These are phyloP conservation scores for Trichogramma dendrolimi DNA, from an alignment of 2,888 invertebrate genomes.

Conservation along the genomic window DNA sequence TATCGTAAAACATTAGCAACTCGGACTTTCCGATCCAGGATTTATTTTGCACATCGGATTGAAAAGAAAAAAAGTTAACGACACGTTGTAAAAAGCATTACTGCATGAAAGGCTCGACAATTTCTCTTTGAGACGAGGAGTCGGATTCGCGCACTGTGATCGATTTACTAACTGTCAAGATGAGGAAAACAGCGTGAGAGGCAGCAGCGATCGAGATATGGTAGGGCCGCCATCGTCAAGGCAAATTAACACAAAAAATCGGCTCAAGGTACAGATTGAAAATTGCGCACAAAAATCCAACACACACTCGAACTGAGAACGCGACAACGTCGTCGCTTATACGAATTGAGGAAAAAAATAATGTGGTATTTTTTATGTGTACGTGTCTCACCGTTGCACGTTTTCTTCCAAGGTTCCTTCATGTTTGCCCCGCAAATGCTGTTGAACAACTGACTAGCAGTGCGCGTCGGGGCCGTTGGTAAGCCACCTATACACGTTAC, in stretches of 20 bases:
- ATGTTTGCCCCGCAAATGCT: slow-evolving; percentile 24
- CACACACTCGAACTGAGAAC: too few relatives aligned
- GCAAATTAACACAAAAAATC: slow-evolving; percentile 6
- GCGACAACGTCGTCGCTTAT: too few relatives aligned
- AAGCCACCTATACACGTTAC: background rate
- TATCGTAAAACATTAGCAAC: too few relatives aligned
- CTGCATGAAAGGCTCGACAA: too few relatives aligned
- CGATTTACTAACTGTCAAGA: too few relatives aligned
- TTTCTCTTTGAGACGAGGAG: too few relatives aligned
- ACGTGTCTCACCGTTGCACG: slow-evolving; percentile 27
- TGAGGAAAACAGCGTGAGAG: too few relatives aligned
- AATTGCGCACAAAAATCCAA: background rate
- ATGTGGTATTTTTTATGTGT: background rate
- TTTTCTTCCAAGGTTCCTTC: slow-evolving; percentile 31
- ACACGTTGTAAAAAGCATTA: too few relatives aligned
- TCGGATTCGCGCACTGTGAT: too few relatives aligned
- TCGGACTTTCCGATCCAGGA: too few relatives aligned
- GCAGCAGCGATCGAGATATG: background rate
- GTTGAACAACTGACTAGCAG: slow-evolving; percentile 27
- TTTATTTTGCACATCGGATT: too few relatives aligned
- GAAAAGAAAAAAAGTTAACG: too few relatives aligned
- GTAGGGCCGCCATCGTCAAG: slow-evolving; percentile 12
- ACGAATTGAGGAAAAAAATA: background rate
- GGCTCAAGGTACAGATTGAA: slow-evolving; percentile 1
- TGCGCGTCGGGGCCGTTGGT: slow-evolving; percentile 6